A percentile compares a stretch with the other conserved stretches of the same genome.
Conservation (phyloP, 2,113 vertebrate genomes). For the Colius striatus region DNA sequence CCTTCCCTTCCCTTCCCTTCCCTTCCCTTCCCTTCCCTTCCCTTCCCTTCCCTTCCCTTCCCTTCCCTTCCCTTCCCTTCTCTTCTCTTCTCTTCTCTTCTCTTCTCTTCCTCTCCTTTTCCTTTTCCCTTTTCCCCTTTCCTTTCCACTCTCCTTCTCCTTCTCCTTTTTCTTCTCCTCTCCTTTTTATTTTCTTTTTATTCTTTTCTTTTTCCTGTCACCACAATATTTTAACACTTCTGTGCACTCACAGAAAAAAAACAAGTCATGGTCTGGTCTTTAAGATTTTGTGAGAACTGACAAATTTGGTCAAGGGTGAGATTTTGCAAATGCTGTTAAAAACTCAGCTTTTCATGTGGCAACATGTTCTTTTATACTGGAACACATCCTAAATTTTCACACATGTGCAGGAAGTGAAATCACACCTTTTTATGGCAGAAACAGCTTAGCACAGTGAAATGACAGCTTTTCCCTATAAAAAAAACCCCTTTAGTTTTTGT, state of each 20-base stretch:
- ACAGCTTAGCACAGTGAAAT: conserved; percentile 68
- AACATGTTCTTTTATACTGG: conserved; percentile 62
- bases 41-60: rapidly evolving
- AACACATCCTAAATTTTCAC: conserved; percentile 71
- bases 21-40: rapidly evolving
- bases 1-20: too few relatives aligned
- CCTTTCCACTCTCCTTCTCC: neutral
- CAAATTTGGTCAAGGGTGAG: conserved; percentile 64
- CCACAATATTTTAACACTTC: conserved; percentile 24
- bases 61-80: rapidly evolving
- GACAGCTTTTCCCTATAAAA: conserved; percentile 63
- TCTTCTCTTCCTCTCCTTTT: neutral
- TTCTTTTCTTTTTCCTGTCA: neutral
- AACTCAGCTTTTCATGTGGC: conserved; percentile 60
- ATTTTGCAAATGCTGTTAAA: conserved; percentile 63
- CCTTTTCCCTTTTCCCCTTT: neutral
- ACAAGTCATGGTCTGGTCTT: conserved; percentile 8
- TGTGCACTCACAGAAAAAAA: neutral
- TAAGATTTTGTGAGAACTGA: conserved; percentile 50
- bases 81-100: neutral
- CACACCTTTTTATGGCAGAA: conserved; percentile 74
- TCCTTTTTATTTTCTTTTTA: neutral
- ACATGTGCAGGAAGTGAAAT: conserved; percentile 73
- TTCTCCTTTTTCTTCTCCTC: neutral
- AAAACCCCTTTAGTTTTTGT: conserved; percentile 43